These are phyloP conservation scores for Gymnocephalus cernua DNA, from an alignment of 2,113 vertebrate genomes.

Conservation along the genomic window DNA sequence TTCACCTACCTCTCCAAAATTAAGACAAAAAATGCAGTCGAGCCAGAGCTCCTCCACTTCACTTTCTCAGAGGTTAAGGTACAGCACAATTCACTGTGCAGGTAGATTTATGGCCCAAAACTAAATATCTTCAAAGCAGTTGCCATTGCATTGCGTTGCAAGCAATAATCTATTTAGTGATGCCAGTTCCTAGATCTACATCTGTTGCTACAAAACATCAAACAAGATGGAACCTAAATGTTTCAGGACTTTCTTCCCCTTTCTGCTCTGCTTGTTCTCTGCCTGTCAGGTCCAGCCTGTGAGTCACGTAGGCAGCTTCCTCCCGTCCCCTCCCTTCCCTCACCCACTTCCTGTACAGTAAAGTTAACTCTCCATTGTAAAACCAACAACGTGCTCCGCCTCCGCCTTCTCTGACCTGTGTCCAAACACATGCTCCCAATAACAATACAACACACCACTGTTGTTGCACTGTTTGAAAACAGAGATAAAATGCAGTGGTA, in stretches of 20 bases:
- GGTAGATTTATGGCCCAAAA: slow-evolving; percentile 47
- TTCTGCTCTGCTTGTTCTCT: slow-evolving; percentile 8
- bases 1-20: slow-evolving; percentile 68
- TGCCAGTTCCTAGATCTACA: not conserved
- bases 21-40: slow-evolving; percentile 22
- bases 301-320: slow-evolving; percentile 66
- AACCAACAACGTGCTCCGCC: not conserved
- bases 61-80: slow-evolving; percentile 38
- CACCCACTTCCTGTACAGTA: slow-evolving; percentile 72
- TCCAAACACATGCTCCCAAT: slow-evolving; percentile 3
- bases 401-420: slow-evolving; percentile 8
- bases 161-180: slow-evolving; percentile 10
- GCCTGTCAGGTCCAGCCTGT: slow-evolving; percentile 13
- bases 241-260: not conserved
- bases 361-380: slow-evolving; percentile 53
- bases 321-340: slow-evolving; percentile 14
- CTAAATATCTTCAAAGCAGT: slow-evolving; percentile 37
- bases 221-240: not conserved
- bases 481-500: slow-evolving; percentile 45
- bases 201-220: not conserved
- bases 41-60: slow-evolving; percentile 22
- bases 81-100: slow-evolving; percentile 2
- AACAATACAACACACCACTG: slow-evolving; percentile 46
- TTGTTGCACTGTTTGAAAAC: slow-evolving; percentile 45
- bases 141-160: slow-evolving; percentile 17